Evolutionary conservation across 2,113 vertebrate species (phyloP), one percentile per base, ranked within the genome.

Genomic region (Eleginops maclovinus): DNA sequence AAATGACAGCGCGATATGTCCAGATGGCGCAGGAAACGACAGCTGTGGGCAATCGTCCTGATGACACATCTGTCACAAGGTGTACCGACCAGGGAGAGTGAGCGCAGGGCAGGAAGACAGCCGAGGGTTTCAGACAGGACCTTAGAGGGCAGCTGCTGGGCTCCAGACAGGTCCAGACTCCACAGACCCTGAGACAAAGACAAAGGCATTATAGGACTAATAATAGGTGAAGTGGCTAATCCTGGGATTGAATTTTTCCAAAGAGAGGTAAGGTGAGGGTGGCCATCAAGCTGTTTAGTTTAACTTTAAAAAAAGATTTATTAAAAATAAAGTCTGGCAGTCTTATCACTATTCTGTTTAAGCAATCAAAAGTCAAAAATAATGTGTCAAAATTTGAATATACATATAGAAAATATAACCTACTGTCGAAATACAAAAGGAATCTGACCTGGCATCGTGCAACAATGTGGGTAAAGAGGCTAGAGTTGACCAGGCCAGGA

Each of bases 391-490:
- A n/a, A n/a, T n/a, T n/a, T n/a, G n/a, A n/a, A n/a, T n/a, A n/a
- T n/a, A n/a, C n/a, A n/a, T n/a, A n/a, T n/a, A n/a, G n/a, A n/a
- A n/a, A n/a, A n/a, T 40, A n/a, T 40, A 40, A 60, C 31, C 31
- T 3, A 6, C 5, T 24, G 13, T 24, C 22, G 8, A 36, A 36
- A 24, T 54, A 21, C 51, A 40, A 21, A n/a, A n/a, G 5, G 8
- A 36, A 6, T 62, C 89, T 69, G 56, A 97, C 96, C 96, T 95
- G 91, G 91, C 96, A 97, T 72, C 96, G 95, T 53, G 92, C 85
- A 19, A 84, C 13, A 11, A 97, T 61, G 16, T 96, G 91, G 49
- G 65, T 62, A 2, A 93, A 93, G 21, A 97, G 92, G 79, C 91
- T 82, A 0, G 94, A 83, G 75, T 89, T 95, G 88, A 87, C 91